Conservation (phyloP, 2,888 invertebrate species). For the Cryptus armator region DNA sequence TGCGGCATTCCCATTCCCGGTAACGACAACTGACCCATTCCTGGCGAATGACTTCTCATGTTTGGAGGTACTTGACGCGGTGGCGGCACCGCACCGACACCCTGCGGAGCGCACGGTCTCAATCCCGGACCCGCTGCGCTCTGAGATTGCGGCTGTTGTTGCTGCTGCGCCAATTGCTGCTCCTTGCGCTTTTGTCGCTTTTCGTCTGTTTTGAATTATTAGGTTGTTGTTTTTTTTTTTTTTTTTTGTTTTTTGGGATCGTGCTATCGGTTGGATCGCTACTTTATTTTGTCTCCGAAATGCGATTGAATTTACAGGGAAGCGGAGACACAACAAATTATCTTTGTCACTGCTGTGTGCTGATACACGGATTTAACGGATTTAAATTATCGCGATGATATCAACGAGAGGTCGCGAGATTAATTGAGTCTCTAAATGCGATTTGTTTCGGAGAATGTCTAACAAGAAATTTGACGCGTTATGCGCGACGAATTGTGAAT, state of each 20-base stretch:
- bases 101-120: slow-evolving; percentile 81
- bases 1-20: slow-evolving; percentile 80
- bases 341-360: no score
- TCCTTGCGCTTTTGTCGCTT: slow-evolving; percentile 15
- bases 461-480: no score
- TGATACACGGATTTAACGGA: no score
- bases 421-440: no score
- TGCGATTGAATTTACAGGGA: background rate
- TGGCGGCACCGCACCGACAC: slow-evolving; percentile 77
- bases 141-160: slow-evolving; percentile 82
- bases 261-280: background rate
- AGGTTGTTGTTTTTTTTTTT: background rate
- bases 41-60: slow-evolving; percentile 90
- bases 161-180: slow-evolving; percentile 15
- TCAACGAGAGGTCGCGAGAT: no score
- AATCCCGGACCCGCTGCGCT: slow-evolving; percentile 77
- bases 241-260: background rate
- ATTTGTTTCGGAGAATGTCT: no score
- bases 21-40: slow-evolving; percentile 85
- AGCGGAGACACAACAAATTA: background rate
- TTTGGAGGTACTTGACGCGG: slow-evolving; percentile 83
- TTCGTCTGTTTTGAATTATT: slow-evolving; percentile 3
- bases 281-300: background rate
- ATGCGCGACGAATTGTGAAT: no score
- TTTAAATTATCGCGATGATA: no score